Evolutionary conservation across 2,797 vertebrate genomes (phyloP), one percentile per base, ranked within the genome.

Genomic region (Alcedo quadribrachys): DNA sequence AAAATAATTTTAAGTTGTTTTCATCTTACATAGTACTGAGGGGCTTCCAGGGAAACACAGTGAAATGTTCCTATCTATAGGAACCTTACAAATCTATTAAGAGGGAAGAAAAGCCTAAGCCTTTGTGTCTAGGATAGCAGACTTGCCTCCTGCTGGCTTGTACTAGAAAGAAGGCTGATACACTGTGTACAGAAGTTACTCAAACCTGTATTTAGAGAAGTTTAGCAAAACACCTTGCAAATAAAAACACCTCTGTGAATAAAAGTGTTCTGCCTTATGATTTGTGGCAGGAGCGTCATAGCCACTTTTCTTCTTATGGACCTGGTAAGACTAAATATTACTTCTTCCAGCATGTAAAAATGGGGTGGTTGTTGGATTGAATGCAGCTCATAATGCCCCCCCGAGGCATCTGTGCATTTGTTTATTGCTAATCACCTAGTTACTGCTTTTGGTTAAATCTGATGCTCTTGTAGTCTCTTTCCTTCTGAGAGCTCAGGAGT

Each of bases 361-460:
- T 9, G 3, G 9, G 1, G 6, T 60, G 9, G 62, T 82, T 27
- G 81, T 8, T 82, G 37, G 22, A 67, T 82, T 37, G 22, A 70
- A 12, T 12, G 20, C 12, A 48, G 22, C 40, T 69, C 2, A 0
- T 58, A 12, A 5, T 48, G 17, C 12, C 5, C 13, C 7, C 42
- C 9, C 50, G 24, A 81, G 24, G 21, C 4, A 7, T 25, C 55
- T 50, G 2, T 77, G 24, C 5, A 1, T 83, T 67, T 83, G 10
- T 50, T 82, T 30, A 9, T 81, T 90, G 11, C 9, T 82, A 13
- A 45, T 60, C 15, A 43, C 6, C 7, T 58, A 20, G 32, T 55
- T 75, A 22, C 25, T 77, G 22, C 7, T 80, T 0, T 67, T 67
- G 18, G 3, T 79, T 85, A 55, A 84, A 30, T 79, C 35, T 85